A percentile compares a stretch with the other conserved stretches of the same genome.
These are phyloP conservation scores for Dasypus novemcinctus DNA, from an alignment of 2,113 vertebrate species.

Conservation along the genomic window DNA sequence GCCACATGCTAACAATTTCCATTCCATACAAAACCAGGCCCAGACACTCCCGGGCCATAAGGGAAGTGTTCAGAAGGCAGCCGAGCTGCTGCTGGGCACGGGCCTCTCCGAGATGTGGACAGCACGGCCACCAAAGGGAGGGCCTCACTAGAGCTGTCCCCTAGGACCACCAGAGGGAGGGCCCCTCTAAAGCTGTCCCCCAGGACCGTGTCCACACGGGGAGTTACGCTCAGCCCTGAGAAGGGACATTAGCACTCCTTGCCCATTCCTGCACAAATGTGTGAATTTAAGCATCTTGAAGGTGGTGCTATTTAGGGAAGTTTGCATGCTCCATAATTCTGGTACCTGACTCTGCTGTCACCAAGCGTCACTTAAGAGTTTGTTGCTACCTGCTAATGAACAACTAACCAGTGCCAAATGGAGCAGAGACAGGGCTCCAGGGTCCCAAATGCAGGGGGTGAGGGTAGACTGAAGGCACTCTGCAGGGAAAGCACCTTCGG, in stretches of 20 bases:
- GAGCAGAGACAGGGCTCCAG: background rate
- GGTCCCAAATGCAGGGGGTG: background rate
- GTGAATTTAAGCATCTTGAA: background rate
- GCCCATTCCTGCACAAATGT: background rate
- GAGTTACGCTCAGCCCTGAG: rapidly evolving
- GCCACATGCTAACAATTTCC: background rate
- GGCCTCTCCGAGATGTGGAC: background rate
- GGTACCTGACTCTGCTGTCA: background rate
- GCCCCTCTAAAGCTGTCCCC: background rate
- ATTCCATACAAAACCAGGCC: background rate
- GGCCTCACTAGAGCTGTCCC: background rate
- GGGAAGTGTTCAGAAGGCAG: background rate
- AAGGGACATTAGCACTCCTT: background rate
- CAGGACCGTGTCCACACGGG: background rate
- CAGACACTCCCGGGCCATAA: background rate
- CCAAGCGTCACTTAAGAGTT: background rate
- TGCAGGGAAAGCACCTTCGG: background rate
- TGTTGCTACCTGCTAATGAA: background rate
- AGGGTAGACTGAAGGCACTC: background rate
- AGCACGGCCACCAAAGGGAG: background rate
- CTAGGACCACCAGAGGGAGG: background rate
- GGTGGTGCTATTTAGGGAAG: background rate
- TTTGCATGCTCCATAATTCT: background rate
- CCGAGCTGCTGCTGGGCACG: rapidly evolving
- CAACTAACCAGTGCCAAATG: background rate